Evolutionary conservation across 30 jellyfish, hydroid and myxozoan species (phyloP).

Genomic region (Turritopsis dohrnii): DNA sequence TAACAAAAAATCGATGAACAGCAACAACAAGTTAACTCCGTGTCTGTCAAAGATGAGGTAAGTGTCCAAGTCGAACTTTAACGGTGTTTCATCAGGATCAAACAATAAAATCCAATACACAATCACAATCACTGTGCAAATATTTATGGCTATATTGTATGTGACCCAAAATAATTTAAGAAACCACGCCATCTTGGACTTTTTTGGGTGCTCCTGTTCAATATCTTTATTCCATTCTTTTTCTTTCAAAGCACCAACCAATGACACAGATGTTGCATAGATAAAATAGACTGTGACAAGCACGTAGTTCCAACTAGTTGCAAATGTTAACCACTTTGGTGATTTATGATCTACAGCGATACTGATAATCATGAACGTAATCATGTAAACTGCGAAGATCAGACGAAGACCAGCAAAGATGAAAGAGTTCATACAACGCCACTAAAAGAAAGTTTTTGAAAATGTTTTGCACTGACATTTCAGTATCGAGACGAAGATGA

Average conservation of each 20-base stretch:
- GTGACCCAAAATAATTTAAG: background rate
- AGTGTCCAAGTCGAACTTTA: background rate
- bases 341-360: conserved; percentile 6
- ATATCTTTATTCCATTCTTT: background rate
- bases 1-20: conserved; percentile 1
- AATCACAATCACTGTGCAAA: background rate
- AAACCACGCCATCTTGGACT: background rate
- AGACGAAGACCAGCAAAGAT: background rate
- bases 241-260: background rate
- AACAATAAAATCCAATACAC: conserved; percentile 19
- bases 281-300: background rate
- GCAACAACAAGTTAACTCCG: conserved; percentile 5
- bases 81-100: background rate
- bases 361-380: background rate
- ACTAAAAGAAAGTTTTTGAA: conserved; percentile 1
- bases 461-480: too few species aligned
- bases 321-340: conserved; percentile 11
- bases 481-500: too few species aligned
- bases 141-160: background rate
- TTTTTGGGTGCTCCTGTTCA: background rate
- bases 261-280: background rate
- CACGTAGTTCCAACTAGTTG: conserved; percentile 12
- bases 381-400: background rate
- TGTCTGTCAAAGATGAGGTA: conserved; percentile 19
- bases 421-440: conserved; percentile 5